Conservation (phyloP, 2,888 invertebrate species). For the Ferdinandea cuprea region DNA sequence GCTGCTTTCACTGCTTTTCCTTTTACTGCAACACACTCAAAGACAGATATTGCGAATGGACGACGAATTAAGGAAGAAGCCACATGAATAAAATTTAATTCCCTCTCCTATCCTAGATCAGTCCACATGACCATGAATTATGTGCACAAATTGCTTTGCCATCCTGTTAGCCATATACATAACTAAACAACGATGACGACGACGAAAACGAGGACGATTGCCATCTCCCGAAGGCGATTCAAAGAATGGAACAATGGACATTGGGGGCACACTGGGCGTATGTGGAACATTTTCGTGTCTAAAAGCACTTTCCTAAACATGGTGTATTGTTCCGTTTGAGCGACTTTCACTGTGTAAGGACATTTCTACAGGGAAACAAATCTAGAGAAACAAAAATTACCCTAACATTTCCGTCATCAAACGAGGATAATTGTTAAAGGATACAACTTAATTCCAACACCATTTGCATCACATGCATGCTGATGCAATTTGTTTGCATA, state of each 20-base stretch:
- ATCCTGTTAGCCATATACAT: background rate
- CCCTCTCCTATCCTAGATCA: background rate
- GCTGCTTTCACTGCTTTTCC: background rate
- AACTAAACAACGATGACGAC: no score
- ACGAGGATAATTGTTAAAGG: background rate
- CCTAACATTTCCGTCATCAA: slow-evolving; percentile 12
- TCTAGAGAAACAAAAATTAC: slow-evolving; percentile 20
- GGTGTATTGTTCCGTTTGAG: background rate
- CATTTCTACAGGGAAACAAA: background rate
- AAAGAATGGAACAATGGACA: background rate
- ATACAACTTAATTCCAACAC: background rate
- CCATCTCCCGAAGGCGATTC: slow-evolving; percentile 1
- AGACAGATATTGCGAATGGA: slow-evolving; percentile 10
- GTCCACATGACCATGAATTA: slow-evolving; percentile 16
- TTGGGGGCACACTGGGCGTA: background rate
- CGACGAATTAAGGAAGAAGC: slow-evolving; percentile 5
- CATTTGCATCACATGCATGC: background rate
- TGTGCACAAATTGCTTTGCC: slow-evolving; percentile 4
- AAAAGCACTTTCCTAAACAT: background rate
- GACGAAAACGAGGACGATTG: background rate
- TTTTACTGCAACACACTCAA: slow-evolving; percentile 10
- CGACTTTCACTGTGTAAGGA: background rate
- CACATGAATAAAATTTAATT: slow-evolving; percentile 6
- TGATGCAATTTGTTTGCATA: background rate
- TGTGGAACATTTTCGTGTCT: slow-evolving; percentile 19